Evolutionary conservation across 2,113 vertebrate species (phyloP).

Genomic region (Ariopsis seemanni): DNA sequence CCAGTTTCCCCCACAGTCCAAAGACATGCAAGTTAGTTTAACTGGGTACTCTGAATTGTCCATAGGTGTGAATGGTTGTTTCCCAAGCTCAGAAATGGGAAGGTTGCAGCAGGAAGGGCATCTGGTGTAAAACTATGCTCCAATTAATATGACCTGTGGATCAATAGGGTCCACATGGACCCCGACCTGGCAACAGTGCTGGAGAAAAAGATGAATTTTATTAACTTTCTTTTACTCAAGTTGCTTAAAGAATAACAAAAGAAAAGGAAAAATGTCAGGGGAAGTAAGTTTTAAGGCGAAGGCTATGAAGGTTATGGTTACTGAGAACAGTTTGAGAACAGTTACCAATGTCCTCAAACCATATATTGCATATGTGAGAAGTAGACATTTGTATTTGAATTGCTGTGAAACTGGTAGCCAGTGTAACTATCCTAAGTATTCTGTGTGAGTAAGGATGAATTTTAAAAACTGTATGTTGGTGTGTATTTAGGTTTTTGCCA

Average conservation of each 20-base stretch:
- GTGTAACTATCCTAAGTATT: neutral
- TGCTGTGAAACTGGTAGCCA: neutral
- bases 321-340: too few relatives aligned
- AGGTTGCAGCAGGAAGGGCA: too few relatives aligned
- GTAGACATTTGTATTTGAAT: neutral
- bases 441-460: neutral
- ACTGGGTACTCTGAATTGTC: too few relatives aligned
- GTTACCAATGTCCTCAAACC: neutral
- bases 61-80: too few relatives aligned
- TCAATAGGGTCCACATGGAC: too few relatives aligned
- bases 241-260: neutral
- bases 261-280: neutral
- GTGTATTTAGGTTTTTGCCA: neutral
- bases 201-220: neutral
- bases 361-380: neutral
- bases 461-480: neutral
- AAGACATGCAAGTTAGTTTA: too few relatives aligned
- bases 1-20: too few relatives aligned
- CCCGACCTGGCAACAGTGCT: too few relatives aligned
- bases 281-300: neutral
- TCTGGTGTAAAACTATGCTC: too few relatives aligned
- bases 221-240: neutral
- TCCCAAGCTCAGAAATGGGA: too few relatives aligned
- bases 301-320: neutral
- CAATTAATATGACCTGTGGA: too few relatives aligned